These are phyloP conservation scores for Callopanchax toddi DNA, from an alignment of 2,113 vertebrate species.

Conservation along the genomic window DNA sequence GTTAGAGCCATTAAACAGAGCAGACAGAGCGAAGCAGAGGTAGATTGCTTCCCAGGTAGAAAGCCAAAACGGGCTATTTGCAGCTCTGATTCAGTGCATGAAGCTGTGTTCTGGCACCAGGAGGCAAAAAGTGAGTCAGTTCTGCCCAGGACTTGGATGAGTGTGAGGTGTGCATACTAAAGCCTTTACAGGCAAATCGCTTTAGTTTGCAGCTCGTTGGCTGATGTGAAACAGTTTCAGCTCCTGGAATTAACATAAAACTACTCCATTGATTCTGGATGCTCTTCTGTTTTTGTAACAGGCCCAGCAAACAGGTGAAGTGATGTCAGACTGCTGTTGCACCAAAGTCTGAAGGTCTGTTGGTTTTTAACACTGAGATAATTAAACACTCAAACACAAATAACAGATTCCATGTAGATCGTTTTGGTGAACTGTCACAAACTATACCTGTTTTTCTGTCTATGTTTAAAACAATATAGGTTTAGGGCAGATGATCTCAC, in stretches of 20 bases:
- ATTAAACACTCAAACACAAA: no score
- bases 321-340: background rate
- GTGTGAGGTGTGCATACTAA: background rate
- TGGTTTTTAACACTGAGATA: no score
- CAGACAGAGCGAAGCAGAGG: slow-evolving; percentile 38
- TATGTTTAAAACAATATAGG: no score
- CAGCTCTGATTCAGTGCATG: slow-evolving; percentile 23
- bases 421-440: no score
- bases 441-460: no score
- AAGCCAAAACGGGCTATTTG: slow-evolving; percentile 22
- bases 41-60: slow-evolving; percentile 56
- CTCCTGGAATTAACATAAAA: background rate
- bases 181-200: slow-evolving; percentile 1
- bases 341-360: background rate
- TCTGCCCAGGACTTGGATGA: slow-evolving; percentile 6
- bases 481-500: no score
- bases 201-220: slow-evolving; percentile 8
- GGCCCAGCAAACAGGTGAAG: slow-evolving; percentile 29
- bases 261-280: slow-evolving; percentile 30
- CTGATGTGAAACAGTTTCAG: slow-evolving; percentile 1
- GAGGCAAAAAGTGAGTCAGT: slow-evolving; percentile 6
- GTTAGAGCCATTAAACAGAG: slow-evolving; percentile 57
- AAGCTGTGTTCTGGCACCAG: slow-evolving; percentile 15
- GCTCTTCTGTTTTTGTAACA: no score
- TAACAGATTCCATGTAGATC: no score